phyloP scores from a whole-genome alignment of 1,140 invertebrate species.

The Medauroidea extradentata region DNA sequence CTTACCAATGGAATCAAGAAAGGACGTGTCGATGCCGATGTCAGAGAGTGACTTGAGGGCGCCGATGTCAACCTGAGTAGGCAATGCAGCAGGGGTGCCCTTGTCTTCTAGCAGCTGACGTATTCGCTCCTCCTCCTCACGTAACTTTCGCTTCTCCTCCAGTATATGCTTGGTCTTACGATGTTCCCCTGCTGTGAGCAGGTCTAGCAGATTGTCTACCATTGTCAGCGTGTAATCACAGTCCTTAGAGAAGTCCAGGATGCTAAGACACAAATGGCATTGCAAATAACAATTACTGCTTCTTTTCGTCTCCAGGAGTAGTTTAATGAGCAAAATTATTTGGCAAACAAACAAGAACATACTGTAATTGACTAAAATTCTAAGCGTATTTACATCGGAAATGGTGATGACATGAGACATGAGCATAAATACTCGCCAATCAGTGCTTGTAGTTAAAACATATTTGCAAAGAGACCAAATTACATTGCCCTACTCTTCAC shows the following conservation, averaged over 20 bases:
- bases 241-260: constrained; percentile 78
- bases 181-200: constrained; percentile 80
- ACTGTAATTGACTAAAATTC: too few species aligned
- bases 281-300: too few species aligned
- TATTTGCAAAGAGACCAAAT: too few species aligned
- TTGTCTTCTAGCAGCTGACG: constrained; percentile 50
- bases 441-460: too few species aligned
- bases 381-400: too few species aligned
- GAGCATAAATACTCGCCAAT: too few species aligned
- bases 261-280: constrained; percentile 48
- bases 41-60: constrained; percentile 66
- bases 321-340: not conserved
- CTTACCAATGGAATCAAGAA: constrained; percentile 61
- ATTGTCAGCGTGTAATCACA: constrained; percentile 76
- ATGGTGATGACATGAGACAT: too few species aligned
- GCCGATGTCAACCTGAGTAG: constrained; percentile 66
- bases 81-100: constrained; percentile 37
- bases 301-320: not conserved
- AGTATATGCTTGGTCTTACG: constrained; percentile 65
- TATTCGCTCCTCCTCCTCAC: constrained; percentile 58
- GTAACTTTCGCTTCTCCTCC: constrained; percentile 56
- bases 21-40: constrained; percentile 79
- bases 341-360: too few species aligned
- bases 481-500: too few species aligned
- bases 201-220: constrained; percentile 79